phyloP scores from a whole-genome alignment of 2,113 vertebrate species.

The Daubentonia madagascariensis region DNA sequence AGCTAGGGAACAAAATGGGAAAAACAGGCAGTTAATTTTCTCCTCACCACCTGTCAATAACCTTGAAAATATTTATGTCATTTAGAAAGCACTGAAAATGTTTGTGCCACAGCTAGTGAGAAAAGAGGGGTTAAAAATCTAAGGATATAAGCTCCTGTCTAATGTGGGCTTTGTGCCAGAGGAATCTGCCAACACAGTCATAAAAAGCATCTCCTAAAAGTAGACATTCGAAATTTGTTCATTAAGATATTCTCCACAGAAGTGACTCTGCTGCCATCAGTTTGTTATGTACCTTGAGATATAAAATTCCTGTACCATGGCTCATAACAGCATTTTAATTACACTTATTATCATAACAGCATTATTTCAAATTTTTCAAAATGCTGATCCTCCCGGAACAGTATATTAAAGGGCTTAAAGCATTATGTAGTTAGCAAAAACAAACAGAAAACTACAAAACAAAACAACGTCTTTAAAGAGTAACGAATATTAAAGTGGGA shows the following conservation, averaged over 20 bases:
- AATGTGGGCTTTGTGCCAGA: not conserved
- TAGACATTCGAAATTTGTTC: constrained; percentile 58
- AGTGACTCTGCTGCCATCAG: constrained; percentile 28
- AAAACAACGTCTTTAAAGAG: not conserved
- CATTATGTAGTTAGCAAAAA: not conserved
- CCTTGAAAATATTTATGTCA: constrained; percentile 50
- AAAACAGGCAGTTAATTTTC: constrained; percentile 36
- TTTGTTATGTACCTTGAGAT: not conserved
- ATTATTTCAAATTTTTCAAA: constrained; percentile 53
- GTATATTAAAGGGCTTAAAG: not conserved
- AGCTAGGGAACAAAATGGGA: not conserved
- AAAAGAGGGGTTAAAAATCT: constrained; percentile 5
- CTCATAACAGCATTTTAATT: constrained; percentile 38
- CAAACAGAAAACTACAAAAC: not conserved
- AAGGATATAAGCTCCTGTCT: constrained; percentile 22
- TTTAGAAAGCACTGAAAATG: constrained; percentile 54
- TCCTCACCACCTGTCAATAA: constrained; percentile 30
- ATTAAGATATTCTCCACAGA: constrained; percentile 52
- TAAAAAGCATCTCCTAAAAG: not conserved
- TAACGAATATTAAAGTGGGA: not conserved
- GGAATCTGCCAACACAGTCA: constrained; percentile 28
- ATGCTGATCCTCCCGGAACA: not conserved
- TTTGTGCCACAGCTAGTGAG: constrained; percentile 52
- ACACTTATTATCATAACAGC: constrained; percentile 30
- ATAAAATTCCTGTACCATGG: not conserved